Evolutionary conservation across 2,113 vertebrate genomes (phyloP).

Genomic region (Tricholaema leucomelas): DNA sequence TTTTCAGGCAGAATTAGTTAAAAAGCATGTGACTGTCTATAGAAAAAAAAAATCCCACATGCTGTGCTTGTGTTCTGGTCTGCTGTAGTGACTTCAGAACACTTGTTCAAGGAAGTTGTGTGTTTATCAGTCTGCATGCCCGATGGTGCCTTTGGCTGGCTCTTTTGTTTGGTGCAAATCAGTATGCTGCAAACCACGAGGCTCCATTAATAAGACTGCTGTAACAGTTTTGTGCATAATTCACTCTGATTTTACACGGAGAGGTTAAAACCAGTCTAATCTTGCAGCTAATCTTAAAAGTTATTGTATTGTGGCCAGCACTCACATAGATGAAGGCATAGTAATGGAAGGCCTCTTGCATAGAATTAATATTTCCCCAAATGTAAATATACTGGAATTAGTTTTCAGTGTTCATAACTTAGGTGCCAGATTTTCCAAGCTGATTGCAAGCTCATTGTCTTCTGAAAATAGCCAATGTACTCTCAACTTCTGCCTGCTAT

Average conservation of each 20-base stretch:
- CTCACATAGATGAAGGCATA: neutral
- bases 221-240: neutral
- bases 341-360: neutral
- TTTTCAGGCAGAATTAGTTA: neutral
- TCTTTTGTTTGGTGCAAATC: neutral
- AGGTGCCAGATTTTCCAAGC: neutral
- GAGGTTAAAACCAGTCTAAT: neutral
- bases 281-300: neutral
- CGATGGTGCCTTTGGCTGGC: neutral
- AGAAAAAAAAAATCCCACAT: neutral
- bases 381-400: neutral
- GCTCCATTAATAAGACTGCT: neutral
- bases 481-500: neutral
- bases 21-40: neutral
- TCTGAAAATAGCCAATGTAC: neutral
- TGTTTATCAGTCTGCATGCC: neutral
- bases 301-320: neutral
- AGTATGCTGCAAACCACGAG: neutral
- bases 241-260: neutral
- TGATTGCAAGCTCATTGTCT: neutral
- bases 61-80: neutral
- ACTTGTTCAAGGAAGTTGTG: neutral
- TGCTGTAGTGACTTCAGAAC: neutral
- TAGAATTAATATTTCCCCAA: neutral
- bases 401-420: neutral